phyloP scores from a whole-genome alignment of 2,888 invertebrate species.

The Escarpia spicata region DNA sequence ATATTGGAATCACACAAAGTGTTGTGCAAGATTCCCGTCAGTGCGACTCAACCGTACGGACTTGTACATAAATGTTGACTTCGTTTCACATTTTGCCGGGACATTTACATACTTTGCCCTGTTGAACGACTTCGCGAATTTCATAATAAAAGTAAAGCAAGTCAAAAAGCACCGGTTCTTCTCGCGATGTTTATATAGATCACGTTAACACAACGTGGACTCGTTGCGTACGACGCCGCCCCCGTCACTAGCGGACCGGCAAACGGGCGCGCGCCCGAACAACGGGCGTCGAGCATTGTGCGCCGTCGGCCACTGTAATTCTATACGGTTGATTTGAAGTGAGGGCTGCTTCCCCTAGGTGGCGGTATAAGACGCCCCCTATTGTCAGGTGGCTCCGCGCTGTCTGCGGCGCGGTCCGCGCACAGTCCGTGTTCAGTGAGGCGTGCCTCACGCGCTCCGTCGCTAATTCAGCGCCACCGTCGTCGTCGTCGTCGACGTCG shows the following conservation, averaged over 20 bases:
- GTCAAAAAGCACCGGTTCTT: background rate
- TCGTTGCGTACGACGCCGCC: background rate
- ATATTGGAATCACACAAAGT: too few species aligned
- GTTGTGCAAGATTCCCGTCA: too few species aligned
- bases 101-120: too few species aligned
- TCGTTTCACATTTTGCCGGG: too few species aligned
- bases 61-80: too few species aligned
- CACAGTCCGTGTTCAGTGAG: background rate
- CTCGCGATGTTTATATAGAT: background rate
- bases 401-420: background rate
- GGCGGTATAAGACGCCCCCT: conserved; percentile 13
- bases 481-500: background rate
- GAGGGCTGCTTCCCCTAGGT: conserved; percentile 16
- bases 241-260: background rate
- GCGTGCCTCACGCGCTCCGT: background rate
- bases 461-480: background rate
- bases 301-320: background rate
- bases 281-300: background rate
- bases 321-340: conserved; percentile 12
- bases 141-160: background rate
- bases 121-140: background rate
- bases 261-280: background rate
- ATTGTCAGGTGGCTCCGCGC: conserved; percentile 9
- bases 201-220: background rate
- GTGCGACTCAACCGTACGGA: too few species aligned